Evolutionary conservation across 2,113 vertebrate species (phyloP).

Genomic region (Ellobius talpinus): DNA sequence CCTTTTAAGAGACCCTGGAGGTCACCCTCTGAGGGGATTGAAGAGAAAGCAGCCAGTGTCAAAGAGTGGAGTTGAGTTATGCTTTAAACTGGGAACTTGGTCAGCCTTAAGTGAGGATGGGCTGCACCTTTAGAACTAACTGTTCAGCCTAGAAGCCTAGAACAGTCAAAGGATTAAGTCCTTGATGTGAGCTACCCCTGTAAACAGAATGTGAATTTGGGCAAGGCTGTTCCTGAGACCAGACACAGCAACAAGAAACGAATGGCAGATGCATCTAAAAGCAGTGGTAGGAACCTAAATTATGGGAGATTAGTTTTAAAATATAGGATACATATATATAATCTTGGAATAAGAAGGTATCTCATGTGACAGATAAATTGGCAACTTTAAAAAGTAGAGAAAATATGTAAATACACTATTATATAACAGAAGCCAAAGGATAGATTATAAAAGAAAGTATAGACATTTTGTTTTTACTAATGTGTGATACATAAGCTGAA

Average conservation of each 20-base stretch:
- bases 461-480: not conserved
- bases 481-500: not conserved
- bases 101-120: not conserved
- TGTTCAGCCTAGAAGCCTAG: not conserved
- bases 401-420: not conserved
- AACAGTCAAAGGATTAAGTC: not conserved
- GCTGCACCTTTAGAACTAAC: not conserved
- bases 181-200: not conserved
- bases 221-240: not conserved
- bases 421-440: not conserved
- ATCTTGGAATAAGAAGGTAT: not conserved
- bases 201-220: not conserved
- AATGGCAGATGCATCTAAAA: slow-evolving; percentile 37
- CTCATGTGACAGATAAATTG: not conserved
- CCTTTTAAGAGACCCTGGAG: not conserved
- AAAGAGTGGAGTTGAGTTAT: not conserved
- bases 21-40: not conserved
- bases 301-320: not conserved
- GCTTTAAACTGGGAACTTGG: not conserved
- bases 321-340: not conserved
- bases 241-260: not conserved
- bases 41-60: not conserved
- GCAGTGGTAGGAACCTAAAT: not conserved
- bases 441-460: not conserved
- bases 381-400: not conserved